Evolutionary conservation across 2,797 vertebrate species (phyloP), one percentile per base, ranked within the genome.

Genomic region (Mionectes olivaceus): DNA sequence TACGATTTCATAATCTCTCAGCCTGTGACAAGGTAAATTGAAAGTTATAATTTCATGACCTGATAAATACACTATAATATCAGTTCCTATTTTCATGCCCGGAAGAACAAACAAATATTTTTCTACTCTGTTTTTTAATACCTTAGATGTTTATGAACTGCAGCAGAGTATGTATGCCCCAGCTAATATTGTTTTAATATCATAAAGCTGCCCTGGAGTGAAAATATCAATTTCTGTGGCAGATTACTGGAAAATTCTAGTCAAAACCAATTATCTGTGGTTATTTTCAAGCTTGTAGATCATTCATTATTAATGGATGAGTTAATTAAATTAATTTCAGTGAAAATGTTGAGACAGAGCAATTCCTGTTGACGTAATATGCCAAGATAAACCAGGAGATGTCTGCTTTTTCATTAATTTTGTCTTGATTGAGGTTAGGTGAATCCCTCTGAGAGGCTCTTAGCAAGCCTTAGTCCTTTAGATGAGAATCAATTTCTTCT

Each of bases 251-350:
- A 96, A 95, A 93, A 94, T 89, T 93, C 46, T 76, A 81, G 57
- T 91, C 60, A 91, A 95, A 95, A 50, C 60, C 71, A 96, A 93
- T 95, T 95, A 87, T 73, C 78, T 91, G 37, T 78, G 61, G 82
- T 76, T 95, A 85, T 95, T 96, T 93, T 92, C 89, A 87, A 76
- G 87, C 35, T 93, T 96, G 91, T 89, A 95, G 61, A 91, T 88
- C 65, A 94, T 92, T 95, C 68, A 94, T 95, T 96, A 92, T 95
- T 97, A 97, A 97, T 93, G 64, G 65, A 65, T 91, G 69, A 89
- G 64, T 94, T 96, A 96, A 96, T 96, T 92, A 93, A 94, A 95
- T 93, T 95, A 95, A 95, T 95, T 94, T 93, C 57, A 81, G 69
- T 89, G 61, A 83, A 91, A 95, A 91, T 64, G 33, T 89, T 83